Base-by-base conservation (phyloP, 1,140 invertebrate genomes). In the Amphibalanus amphitrite region DNA sequence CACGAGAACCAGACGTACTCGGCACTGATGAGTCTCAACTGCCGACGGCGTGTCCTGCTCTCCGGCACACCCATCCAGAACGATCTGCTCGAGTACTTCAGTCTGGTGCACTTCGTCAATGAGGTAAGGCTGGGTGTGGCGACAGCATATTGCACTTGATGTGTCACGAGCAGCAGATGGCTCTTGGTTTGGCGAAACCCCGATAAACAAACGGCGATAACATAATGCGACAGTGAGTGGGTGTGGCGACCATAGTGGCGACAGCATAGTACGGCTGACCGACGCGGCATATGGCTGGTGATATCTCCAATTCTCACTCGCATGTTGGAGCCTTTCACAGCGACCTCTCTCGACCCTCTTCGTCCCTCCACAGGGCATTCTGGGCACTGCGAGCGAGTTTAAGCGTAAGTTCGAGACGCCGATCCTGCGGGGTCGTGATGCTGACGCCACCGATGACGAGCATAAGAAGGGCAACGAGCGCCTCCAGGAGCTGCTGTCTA, bases 51-150 rank as follows among this genome's bases (percentile, higher is more conserved):
- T 74, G 90, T 99, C 69, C 81, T 99, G 29, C 86, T 99, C 10
- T 98, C 95, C 64, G 97, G 97, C n/a, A 99, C 97, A 23, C 97
- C 97, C 1, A 99, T 99, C 79, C 97, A 99, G 79, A 99, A 99
- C 83, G 97, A 99, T 85, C 82, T 99, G 0, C 86, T 97, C 0
- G 97, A 99, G 81, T 99, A 99, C 80, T 99, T 97, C 80, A 97
- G 95, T 79, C 85, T 99, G 30, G 88, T 99, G 29, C 94, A 99
- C 82, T 99, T 99, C 85, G 96, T 99, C 1, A 99, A 99, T 85
- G 89, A 93, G 78, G 95, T 68, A 92, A 94, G 38, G 92, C 91
- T n/a, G n/a, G n/a, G n/a, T n/a, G n/a, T n/a, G n/a, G n/a, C n/a
- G n/a, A n/a, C n/a, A n/a, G n/a, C n/a, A n/a, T n/a, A n/a, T n/a